Base-by-base conservation (phyloP, 2,888 invertebrate species). In the Pollenia amentaria region DNA sequence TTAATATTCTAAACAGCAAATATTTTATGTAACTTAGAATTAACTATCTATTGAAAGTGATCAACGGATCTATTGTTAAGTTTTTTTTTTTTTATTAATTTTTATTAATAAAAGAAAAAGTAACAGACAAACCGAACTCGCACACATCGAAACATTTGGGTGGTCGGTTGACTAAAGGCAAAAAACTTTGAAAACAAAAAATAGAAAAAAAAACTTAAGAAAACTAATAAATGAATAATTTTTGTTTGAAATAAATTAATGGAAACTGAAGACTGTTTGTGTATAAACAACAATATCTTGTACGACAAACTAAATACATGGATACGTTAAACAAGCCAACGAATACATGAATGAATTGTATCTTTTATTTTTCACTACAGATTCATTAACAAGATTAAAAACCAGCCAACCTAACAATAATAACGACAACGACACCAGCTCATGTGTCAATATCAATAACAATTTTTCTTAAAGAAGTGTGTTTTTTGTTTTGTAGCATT, bases 341-440 rank as follows among this genome's bases (percentile, higher is more conserved):
- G 40, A 51, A 51, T 57, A 40, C 12, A 64, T 78, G 67, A 65
- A 53, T 79, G 64, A 77, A 65, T 64, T 51, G 57, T 70, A 69
- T 67, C 16, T 6, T 29, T 18, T 40, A n/a, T 60, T 73, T 51
- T 42, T 7, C 48, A 64, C 21, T 64, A 40, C 18, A 79, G 85
- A 82, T 79, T 70, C 75, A 82, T 79, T 75, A 82, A 82, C 78
- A 73, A 86, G 75, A 86, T 86, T 82, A 85, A 53, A 77, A 55
- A 53, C 9, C 38, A 65, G 55, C 29, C 14, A 69, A 48, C 18
- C n/a, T 3, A 72, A 62, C 69, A 53, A 73, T 44, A 55, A 55
- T 16, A 46, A 38, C 18, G 10, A 55, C n/a, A 53, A 21, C 38
- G 11, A 80, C 77, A 72, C 69, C 53, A 78, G 62, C 62, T 78